Evolutionary conservation across 2,888 invertebrate species (phyloP).

Genomic region (Lasioglossum lativentre): DNA sequence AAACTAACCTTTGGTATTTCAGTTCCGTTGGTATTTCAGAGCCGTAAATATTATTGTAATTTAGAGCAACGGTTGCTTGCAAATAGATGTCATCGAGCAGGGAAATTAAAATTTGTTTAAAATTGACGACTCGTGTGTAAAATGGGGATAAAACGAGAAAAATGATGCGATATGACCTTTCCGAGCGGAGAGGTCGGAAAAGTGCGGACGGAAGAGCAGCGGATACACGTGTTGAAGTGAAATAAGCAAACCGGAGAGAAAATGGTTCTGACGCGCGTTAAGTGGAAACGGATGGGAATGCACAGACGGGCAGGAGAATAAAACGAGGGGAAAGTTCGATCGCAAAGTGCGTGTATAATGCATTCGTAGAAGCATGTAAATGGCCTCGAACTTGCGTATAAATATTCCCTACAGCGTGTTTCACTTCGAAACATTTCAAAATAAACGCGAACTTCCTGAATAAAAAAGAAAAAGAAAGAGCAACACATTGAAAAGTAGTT

Average conservation of each 20-base stretch:
- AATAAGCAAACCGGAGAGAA: slow-evolving; percentile 23
- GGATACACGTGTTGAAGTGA: slow-evolving; percentile 5
- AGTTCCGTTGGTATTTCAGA: neutral
- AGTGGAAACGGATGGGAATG: slow-evolving; percentile 36
- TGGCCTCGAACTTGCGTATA: neutral
- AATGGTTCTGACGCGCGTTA: slow-evolving; percentile 27
- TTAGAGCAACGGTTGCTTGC: neutral
- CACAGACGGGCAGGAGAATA: slow-evolving; percentile 7
- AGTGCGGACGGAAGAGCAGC: neutral
- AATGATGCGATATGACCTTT: neutral
- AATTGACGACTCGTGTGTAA: neutral
- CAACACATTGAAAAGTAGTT: neutral
- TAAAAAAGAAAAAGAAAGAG: neutral
- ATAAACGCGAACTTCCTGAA: neutral
- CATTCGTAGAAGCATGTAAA: neutral
- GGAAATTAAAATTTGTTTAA: neutral
- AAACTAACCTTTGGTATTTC: neutral
- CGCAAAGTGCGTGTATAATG: slow-evolving; percentile 9
- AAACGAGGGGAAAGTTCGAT: neutral
- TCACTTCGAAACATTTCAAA: neutral
- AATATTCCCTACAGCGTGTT: neutral
- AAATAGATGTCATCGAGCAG: neutral
- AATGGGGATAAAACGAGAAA: neutral
- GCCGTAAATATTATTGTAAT: neutral
- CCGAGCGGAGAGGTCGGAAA: slow-evolving; percentile 6